Base-by-base conservation (phyloP, 2,888 invertebrate genomes). In the Agonopterix heracliana region DNA sequence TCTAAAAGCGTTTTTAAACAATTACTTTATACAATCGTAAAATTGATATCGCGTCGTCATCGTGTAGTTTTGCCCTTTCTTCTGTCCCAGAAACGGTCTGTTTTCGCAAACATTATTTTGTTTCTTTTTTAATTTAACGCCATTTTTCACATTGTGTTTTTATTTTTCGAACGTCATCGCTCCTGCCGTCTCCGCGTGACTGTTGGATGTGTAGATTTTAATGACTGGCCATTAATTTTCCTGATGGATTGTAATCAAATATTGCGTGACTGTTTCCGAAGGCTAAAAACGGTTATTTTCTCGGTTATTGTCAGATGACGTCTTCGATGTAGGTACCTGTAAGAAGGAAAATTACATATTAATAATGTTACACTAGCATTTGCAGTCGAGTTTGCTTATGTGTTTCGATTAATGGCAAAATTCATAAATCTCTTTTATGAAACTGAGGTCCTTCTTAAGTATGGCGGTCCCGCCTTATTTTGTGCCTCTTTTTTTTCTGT, bases 1-100 rank as follows among this genome's bases (percentile, higher is more conserved):
- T 68, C 73, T 77, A 74, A 66, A 71, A 72, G 67, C 69, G 66
- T 64, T 64, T 56, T 54, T 60, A 47, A 60, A 60, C 64, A 60
- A 63, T 71, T 77, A 77, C 74, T 80, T 83, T 68, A 81, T 78
- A 66, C 77, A 76, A 61, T 74, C 71, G 71, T 67, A 60, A 53
- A 71, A 70, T 51, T 64, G 66, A 54, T 68, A 54, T 51, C 63
- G 65, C 51, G 68, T 55, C 71, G 82, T 85, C 87, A 87, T 85
- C 82, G 82, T 64, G 74, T 53, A 57, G 53, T 51, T 54, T 60
- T 68, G 52, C 63, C 57, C 84, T 84, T 85, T 70, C 85, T 77
- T 57, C 86, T 71, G 66, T 86, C 84, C 81, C 83, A 85, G 66
- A 82, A 80, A 40, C 81, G 73, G 51, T 82, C 78, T 57, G 74